Percentiles rank a stretch among this genome's conserved stretches.
These are phyloP conservation scores for Brachyptera risi DNA, from an alignment of 2,888 invertebrate genomes.

Conservation along the genomic window DNA sequence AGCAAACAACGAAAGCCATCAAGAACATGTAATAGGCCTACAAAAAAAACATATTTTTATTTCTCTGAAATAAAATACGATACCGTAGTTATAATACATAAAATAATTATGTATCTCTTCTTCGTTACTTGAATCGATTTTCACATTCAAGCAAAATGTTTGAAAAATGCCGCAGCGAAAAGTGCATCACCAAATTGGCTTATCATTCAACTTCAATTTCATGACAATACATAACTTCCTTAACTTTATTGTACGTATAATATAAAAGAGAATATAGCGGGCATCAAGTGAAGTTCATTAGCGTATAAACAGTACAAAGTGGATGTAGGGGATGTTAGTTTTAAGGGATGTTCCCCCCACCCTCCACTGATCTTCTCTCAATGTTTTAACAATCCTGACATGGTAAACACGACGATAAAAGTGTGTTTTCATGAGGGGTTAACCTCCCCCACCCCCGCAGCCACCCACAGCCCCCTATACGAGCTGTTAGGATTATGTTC, in stretches of 20 bases:
- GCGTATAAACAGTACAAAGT: constrained; percentile 18
- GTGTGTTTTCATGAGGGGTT: constrained; percentile 5
- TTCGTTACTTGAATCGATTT: not conserved
- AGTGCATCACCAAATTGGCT: constrained; percentile 15
- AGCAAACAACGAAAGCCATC: too few relatives aligned
- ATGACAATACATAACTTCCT: constrained; percentile 14
- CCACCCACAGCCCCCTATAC: not conserved
- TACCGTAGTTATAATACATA: too few relatives aligned
- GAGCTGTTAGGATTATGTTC: constrained; percentile 16
- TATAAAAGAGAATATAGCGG: constrained; percentile 9
- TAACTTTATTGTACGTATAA: constrained; percentile 16
- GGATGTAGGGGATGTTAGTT: constrained; percentile 13
- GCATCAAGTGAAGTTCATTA: constrained; percentile 16
- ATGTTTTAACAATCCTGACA: constrained; percentile 17
- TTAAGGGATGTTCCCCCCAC: constrained; percentile 14
- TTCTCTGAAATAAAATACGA: too few relatives aligned
- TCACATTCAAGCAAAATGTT: not conserved
- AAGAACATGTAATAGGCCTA: too few relatives aligned
- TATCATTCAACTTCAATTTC: constrained; percentile 7
- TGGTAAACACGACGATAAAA: constrained; percentile 9
- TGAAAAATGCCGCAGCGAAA: not conserved
- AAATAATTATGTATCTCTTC: too few relatives aligned
- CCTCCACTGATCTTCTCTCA: not conserved
- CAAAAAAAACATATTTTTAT: too few relatives aligned
- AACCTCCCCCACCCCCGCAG: not conserved